Conservation (phyloP, 1,140 invertebrate species). For the Doryteuthis pealeii region DNA sequence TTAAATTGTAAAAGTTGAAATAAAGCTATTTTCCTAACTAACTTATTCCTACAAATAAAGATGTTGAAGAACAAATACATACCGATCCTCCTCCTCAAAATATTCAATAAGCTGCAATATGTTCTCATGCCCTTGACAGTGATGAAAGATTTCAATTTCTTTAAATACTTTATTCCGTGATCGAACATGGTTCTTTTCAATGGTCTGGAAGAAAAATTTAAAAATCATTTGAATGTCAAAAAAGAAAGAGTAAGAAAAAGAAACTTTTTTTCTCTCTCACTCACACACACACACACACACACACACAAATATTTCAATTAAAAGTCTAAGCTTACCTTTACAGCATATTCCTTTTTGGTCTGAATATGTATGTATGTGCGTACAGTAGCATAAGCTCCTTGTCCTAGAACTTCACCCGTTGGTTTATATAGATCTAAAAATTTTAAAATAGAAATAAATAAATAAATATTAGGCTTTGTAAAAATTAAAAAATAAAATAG, state of each 20-base stretch:
- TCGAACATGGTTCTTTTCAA: slow-evolving; percentile 92
- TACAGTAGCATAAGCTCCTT: slow-evolving; percentile 95
- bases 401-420: slow-evolving; percentile 91
- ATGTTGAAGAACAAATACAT: slow-evolving; percentile 1
- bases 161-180: slow-evolving; percentile 91
- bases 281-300: too few relatives aligned
- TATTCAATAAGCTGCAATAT: slow-evolving; percentile 97
- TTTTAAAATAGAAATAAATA: slow-evolving; percentile 45
- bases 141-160: slow-evolving; percentile 97
- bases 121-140: slow-evolving; percentile 94
- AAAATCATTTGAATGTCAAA: background rate
- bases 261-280: too few relatives aligned
- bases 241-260: too few relatives aligned
- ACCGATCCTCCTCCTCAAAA: slow-evolving; percentile 87
- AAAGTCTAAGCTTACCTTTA: slow-evolving; percentile 68
- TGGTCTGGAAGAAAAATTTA: slow-evolving; percentile 67
- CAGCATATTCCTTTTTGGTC: slow-evolving; percentile 91
- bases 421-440: slow-evolving; percentile 87
- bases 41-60: too few relatives aligned
- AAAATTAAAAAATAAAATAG: too few relatives aligned
- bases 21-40: too few relatives aligned
- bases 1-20: too few relatives aligned
- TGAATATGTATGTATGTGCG: slow-evolving; percentile 89
- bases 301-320: too few relatives aligned
- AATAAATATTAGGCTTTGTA: background rate